phyloP scores from a whole-genome alignment of 2,113 vertebrate genomes.

The Neogale vison region DNA sequence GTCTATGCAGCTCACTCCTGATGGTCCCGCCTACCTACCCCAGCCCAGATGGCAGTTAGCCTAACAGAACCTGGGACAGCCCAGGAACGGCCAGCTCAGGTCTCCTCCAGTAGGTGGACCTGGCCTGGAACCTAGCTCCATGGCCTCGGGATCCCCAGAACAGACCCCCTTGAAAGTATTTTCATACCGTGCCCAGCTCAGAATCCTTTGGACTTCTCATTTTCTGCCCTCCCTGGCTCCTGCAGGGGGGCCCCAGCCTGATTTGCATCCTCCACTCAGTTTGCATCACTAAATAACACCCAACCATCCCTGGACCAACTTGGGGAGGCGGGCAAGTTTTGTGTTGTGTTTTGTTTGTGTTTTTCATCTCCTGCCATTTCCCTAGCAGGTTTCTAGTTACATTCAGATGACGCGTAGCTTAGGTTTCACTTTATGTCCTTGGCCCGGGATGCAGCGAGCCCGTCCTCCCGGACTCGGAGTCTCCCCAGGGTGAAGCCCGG shows the following conservation, averaged over 20 bases:
- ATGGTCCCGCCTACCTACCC: neutral
- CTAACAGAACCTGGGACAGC: neutral
- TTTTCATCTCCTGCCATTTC: constrained; percentile 71
- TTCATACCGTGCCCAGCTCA: neutral
- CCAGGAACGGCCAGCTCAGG: neutral
- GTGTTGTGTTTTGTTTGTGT: constrained; percentile 69
- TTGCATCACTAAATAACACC: constrained; percentile 74
- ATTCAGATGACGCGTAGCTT: constrained; percentile 78
- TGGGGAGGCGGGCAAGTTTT: constrained; percentile 37
- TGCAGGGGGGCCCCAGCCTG: constrained; percentile 29
- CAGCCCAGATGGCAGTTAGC: neutral
- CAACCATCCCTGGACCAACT: constrained; percentile 61
- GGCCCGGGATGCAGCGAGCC: constrained; percentile 31
- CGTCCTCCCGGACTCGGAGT: neutral
- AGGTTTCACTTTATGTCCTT: constrained; percentile 71
- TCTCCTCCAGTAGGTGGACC: neutral
- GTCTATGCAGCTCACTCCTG: neutral
- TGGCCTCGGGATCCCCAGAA: neutral
- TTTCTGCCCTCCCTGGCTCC: neutral
- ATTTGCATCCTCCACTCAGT: constrained; percentile 73
- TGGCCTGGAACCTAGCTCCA: neutral
- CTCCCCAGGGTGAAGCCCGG: constrained; percentile 60
- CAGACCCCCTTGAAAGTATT: neutral
- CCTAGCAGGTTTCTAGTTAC: constrained; percentile 79
- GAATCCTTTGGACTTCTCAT: neutral